Evolutionary conservation across 2,113 vertebrate genomes (phyloP).

Genomic region (Anolis sagrei): DNA sequence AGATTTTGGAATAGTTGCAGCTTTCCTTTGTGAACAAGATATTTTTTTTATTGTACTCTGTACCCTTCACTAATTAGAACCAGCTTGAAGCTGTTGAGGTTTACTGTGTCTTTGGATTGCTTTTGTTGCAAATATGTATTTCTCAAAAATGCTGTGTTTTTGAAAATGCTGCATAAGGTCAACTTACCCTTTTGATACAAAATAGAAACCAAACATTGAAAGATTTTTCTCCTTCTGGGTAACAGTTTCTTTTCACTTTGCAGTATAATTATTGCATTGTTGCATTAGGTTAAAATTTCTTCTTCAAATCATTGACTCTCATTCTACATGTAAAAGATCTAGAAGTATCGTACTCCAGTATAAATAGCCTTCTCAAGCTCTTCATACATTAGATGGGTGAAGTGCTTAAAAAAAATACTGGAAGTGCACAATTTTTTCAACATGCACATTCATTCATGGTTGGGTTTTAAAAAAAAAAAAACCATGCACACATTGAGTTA

Average conservation of each 20-base stretch:
- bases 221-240: neutral
- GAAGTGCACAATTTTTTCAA: too few species aligned
- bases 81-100: constrained; percentile 18
- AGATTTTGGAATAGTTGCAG: neutral
- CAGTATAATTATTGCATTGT: neutral
- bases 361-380: too few species aligned
- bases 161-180: neutral
- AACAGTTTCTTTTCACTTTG: neutral
- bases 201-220: neutral
- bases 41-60: neutral
- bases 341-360: too few species aligned
- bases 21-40: neutral
- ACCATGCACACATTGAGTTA: too few species aligned
- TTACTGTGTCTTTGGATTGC: constrained; percentile 29
- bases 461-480: too few species aligned
- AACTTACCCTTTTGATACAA: neutral
- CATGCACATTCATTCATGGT: too few species aligned
- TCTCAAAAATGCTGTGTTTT: neutral
- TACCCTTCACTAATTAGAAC: constrained; percentile 22
- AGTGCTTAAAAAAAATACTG: too few species aligned
- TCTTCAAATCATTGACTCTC: neutral
- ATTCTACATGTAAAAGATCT: neutral
- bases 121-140: neutral
- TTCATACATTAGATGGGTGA: too few species aligned
- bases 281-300: neutral